These are phyloP conservation scores for Xylocopa sonorina DNA, from an alignment of 1,140 invertebrate species.

Conservation along the genomic window DNA sequence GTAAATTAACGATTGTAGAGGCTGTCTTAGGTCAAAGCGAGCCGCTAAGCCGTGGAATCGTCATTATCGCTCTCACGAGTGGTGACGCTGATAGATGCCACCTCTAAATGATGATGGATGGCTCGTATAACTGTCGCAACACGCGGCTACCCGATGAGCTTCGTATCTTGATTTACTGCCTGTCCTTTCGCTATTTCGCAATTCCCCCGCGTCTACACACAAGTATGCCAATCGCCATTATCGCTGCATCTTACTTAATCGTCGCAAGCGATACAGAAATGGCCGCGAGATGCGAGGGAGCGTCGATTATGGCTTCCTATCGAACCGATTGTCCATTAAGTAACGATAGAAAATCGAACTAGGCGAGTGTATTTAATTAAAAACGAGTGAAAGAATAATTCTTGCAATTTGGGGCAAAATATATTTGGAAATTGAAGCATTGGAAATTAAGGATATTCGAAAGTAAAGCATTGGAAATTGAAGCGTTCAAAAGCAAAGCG, in stretches of 20 bases:
- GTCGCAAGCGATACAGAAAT: neutral
- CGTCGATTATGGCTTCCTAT: too few species aligned
- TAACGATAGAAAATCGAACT: too few species aligned
- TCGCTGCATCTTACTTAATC: slow-evolving; percentile 49
- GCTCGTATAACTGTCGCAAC: slow-evolving; percentile 78
- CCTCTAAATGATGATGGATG: slow-evolving; percentile 78
- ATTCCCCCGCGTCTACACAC: slow-evolving; percentile 56
- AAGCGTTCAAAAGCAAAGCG: too few species aligned
- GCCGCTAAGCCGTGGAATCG: slow-evolving; percentile 71
- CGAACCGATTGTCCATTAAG: too few species aligned
- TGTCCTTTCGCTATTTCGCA: slow-evolving; percentile 69
- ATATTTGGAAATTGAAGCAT: too few species aligned
- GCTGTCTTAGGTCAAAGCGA: slow-evolving; percentile 66
- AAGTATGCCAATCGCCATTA: slow-evolving; percentile 47
- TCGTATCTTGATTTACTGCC: slow-evolving; percentile 77
- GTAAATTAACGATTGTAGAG: slow-evolving; percentile 70
- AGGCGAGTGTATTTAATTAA: too few species aligned
- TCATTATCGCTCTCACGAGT: slow-evolving; percentile 73
- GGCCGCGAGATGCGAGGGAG: too few species aligned
- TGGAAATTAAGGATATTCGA: too few species aligned
- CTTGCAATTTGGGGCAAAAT: too few species aligned
- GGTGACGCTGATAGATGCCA: slow-evolving; percentile 72
- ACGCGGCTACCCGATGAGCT: slow-evolving; percentile 72
- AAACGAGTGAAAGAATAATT: too few species aligned
- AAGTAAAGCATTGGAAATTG: too few species aligned